Conservation (phyloP, 2,888 invertebrate species). For the Mycalesis mineus region DNA sequence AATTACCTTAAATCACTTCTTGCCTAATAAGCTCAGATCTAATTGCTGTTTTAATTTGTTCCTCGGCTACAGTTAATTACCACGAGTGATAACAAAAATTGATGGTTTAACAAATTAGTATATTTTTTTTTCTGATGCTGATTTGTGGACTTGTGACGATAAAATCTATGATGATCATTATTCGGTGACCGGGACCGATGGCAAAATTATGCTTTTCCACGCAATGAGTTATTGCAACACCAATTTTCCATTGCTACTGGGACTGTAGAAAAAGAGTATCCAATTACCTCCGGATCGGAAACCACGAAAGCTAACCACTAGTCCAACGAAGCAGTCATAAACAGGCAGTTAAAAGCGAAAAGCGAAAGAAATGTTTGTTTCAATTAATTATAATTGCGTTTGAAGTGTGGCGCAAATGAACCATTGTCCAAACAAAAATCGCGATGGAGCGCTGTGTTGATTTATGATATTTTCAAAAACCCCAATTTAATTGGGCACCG, state of each 20-base stretch:
- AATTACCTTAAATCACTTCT: conserved; percentile 6
- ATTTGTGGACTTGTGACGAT: too few species aligned
- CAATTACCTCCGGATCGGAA: too few species aligned
- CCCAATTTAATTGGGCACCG: conserved; percentile 61
- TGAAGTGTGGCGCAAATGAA: conserved; percentile 18
- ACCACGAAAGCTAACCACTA: too few species aligned
- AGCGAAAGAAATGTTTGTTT: conserved; percentile 1
- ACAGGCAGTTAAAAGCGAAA: background rate
- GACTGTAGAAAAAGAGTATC: too few species aligned
- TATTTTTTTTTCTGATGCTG: too few species aligned
- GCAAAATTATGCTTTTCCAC: too few species aligned
- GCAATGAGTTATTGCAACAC: too few species aligned
- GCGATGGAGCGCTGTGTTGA: conserved; percentile 22
- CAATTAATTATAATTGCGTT: conserved; percentile 18
- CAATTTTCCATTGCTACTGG: too few species aligned
- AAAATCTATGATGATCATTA: too few species aligned
- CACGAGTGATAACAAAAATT: background rate
- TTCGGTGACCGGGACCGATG: too few species aligned
- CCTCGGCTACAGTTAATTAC: background rate
- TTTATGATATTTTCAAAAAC: conserved; percentile 46
- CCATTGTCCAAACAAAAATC: conserved; percentile 25
- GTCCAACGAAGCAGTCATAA: background rate
- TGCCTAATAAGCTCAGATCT: conserved; percentile 1
- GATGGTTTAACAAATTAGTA: too few species aligned
- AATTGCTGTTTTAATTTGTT: conserved; percentile 8